Evolutionary conservation across 2,113 vertebrate genomes (phyloP), one percentile per base, ranked within the genome.

Genomic region (Tiliqua scincoides): DNA sequence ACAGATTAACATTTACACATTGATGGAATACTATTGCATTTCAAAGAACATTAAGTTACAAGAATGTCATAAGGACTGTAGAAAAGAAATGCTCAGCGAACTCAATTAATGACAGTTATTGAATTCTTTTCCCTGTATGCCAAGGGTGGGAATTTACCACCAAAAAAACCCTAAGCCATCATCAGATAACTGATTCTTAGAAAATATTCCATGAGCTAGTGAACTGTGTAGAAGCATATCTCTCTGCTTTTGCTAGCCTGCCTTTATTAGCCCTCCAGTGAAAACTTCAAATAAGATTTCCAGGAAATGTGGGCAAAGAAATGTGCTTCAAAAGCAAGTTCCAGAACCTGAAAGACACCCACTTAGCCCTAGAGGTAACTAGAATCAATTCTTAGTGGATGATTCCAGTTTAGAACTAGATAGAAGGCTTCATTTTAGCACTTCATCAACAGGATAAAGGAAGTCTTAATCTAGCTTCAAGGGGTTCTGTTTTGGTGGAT

Each of bases 211-310:
- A 52, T 30, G 62, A 89, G 70, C 25, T 85, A 89, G 82, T 74
- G 63, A 89, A 85, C 77, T 82, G 67, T 20, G 75, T 88, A 88
- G 18, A n/a, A 82, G 80, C 37, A 82, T 82, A 85, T 88, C 73
- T 84, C 84, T 83, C 84, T 79, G 32, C 2, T 1, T 6, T 43
- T 67, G 52, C 12, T n/a, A 89, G 62, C 18, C 30, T 85, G 43
- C 11, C 74, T 63, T 73, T 65, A 80, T 85, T 88, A 82, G 17
- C 11, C 3, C 17, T 43, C 3, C 48, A 15, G 15, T 21, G 57
- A 86, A 92, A 90, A 4, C 3, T 54, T 76, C 62, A 89, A 62
- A 84, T 40, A 61, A 30, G 57, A 85, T 89, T 88, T 91, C 85
- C 59, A 84, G 73, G 54, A 87, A 68, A 30, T 30, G 27, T 6